phyloP scores from a whole-genome alignment of 1,140 invertebrate genomes.

The Drosophila pachea region DNA sequence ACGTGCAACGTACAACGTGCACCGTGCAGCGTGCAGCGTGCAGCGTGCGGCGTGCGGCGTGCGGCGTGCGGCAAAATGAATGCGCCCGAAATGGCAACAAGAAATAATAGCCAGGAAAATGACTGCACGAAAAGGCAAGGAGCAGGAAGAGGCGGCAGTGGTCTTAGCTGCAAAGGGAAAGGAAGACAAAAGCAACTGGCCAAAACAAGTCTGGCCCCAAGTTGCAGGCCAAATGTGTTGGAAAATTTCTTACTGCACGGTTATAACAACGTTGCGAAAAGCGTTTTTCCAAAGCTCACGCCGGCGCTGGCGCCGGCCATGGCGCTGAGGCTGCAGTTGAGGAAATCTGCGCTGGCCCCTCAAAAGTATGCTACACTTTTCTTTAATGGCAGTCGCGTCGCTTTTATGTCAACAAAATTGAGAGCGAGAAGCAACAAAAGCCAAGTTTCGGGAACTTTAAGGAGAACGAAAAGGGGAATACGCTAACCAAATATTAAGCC shows the following conservation, averaged over 20 bases:
- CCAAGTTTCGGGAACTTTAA: not conserved
- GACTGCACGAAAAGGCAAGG: constrained; percentile 7
- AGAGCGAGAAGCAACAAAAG: constrained; percentile 24
- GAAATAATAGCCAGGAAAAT: constrained; percentile 19
- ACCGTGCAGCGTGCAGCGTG: too few species aligned
- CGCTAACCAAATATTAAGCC: not conserved
- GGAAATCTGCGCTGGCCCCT: constrained; percentile 41
- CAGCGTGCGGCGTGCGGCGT: not conserved
- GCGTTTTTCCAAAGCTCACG: constrained; percentile 19
- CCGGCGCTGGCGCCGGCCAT: too few species aligned
- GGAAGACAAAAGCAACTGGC: constrained; percentile 49
- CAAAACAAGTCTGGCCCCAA: constrained; percentile 61
- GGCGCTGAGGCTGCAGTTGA: not conserved
- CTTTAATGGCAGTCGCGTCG: constrained; percentile 69
- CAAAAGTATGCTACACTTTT: constrained; percentile 71
- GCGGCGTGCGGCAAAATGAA: constrained; percentile 25
- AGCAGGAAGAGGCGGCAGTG: not conserved
- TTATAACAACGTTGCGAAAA: constrained; percentile 58
- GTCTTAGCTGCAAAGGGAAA: constrained; percentile 28
- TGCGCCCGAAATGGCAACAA: constrained; percentile 36
- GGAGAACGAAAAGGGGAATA: constrained; percentile 1
- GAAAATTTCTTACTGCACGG: constrained; percentile 66
- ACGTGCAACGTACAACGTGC: not conserved
- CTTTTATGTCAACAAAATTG: constrained; percentile 74
- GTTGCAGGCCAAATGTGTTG: constrained; percentile 71